Percentiles rank a stretch among this genome's conserved stretches.
Evolutionary conservation across 2,888 invertebrate species (phyloP).

Genomic region (Nymphalis polychloros): DNA sequence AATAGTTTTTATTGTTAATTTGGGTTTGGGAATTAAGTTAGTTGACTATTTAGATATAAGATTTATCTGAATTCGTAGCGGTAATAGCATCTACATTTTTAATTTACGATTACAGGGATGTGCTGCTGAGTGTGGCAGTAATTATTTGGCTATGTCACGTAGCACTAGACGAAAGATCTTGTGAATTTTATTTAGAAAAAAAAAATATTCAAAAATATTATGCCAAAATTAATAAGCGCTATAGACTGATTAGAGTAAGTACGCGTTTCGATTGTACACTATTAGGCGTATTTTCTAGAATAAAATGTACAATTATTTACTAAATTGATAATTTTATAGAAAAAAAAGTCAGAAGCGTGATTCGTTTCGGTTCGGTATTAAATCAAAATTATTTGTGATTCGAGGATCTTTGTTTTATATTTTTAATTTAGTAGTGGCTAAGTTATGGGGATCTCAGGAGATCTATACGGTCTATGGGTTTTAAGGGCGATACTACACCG

Average conservation of each 20-base stretch:
- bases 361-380: slow-evolving; percentile 61
- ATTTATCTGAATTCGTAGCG: slow-evolving; percentile 79
- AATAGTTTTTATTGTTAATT: slow-evolving; percentile 78
- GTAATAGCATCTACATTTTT: slow-evolving; percentile 73
- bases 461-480: slow-evolving; percentile 53
- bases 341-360: slow-evolving; percentile 64
- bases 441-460: slow-evolving; percentile 71
- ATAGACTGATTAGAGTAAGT: slow-evolving; percentile 82
- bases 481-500: slow-evolving; percentile 68
- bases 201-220: slow-evolving; percentile 58
- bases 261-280: slow-evolving; percentile 78
- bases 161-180: slow-evolving; percentile 48
- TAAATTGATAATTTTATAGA: slow-evolving; percentile 70
- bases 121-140: slow-evolving; percentile 69
- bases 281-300: slow-evolving; percentile 79
- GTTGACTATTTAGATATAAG: slow-evolving; percentile 75
- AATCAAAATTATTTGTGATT: slow-evolving; percentile 71
- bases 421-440: slow-evolving; percentile 59
- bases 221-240: slow-evolving; percentile 81
- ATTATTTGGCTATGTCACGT: slow-evolving; percentile 58
- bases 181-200: slow-evolving; percentile 63
- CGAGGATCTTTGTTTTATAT: slow-evolving; percentile 64
- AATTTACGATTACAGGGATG: slow-evolving; percentile 80
- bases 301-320: slow-evolving; percentile 78
- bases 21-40: slow-evolving; percentile 81